Base-by-base conservation (phyloP, 2,888 invertebrate genomes). In the Eupithecia subfuscata region DNA sequence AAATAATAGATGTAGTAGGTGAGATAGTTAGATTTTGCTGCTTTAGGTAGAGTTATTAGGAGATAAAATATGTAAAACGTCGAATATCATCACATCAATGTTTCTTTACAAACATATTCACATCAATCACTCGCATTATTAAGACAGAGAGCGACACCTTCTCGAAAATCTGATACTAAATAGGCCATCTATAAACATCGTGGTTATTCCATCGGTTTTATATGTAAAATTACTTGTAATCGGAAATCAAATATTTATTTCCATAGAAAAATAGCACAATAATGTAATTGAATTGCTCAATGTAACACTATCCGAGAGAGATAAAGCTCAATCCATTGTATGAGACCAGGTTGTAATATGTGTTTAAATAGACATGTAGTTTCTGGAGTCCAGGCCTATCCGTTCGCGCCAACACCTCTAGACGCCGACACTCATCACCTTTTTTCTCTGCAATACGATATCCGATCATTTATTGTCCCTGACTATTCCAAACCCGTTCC, bases 361-460 rank as follows among this genome's bases (percentile, higher is more conserved):
- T 87, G 85, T 85, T 88, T 86, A 91, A 89, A 89, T 80, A 76
- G 83, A 83, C 82, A 89, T 88, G 86, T 84, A 84, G 74, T 79
- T 82, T 82, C 80, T 80, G 83, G 83, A 77, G 81, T 81, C 81
- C 79, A 82, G 83, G 86, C 84, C 87, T 88, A 93, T 94, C 89
- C 85, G 90, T 93, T 91, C 85, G 90, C 88, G 90, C 91, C 90
- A 90, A 87, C 90, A 87, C 83, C 85, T 82, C 82, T 83, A 87
- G 87, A 88, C 88, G 85, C 83, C 84, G 83, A 86, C 90, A 92
- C 93, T 92, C 92, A 92, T 94, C 93, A 93, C 94, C 93, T 92
- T 94, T 93, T 93, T 91, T 85, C 84, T 84, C 8, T 90, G 94
- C 91, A 94, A 95, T 91, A 90, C 92, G 94, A 95, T 93, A 94